Percentiles rank a stretch among this genome's conserved stretches.
Evolutionary conservation across 1,140 invertebrate genomes (phyloP).

Genomic region (Drosophila tsacasi): DNA sequence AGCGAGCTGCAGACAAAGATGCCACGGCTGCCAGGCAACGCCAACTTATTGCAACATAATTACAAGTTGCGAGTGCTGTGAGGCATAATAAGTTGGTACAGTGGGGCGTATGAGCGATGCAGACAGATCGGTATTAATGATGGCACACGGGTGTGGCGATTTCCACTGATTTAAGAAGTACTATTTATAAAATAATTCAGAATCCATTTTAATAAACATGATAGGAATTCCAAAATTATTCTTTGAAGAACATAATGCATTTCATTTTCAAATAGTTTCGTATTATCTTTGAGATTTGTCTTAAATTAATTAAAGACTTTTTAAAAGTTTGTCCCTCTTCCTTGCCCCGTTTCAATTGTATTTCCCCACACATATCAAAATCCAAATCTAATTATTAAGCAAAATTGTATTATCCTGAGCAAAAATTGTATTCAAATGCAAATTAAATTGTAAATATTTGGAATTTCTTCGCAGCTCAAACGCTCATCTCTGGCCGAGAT

Average conservation of each 20-base stretch:
- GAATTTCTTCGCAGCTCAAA: constrained; percentile 1
- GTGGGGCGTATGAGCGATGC: constrained; percentile 48
- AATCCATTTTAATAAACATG: neutral
- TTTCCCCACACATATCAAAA: neutral
- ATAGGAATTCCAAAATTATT: neutral
- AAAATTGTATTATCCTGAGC: constrained; percentile 22
- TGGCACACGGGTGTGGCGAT: neutral
- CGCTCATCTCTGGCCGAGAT: constrained; percentile 38
- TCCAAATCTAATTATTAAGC: constrained; percentile 20
- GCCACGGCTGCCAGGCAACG: constrained; percentile 18
- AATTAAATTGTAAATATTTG: constrained; percentile 53
- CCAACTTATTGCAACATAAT: constrained; percentile 77
- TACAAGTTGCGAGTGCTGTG: constrained; percentile 52
- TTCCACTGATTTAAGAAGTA: neutral
- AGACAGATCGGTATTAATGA: neutral
- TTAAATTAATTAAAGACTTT: neutral
- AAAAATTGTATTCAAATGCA: constrained; percentile 42
- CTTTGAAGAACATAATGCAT: no score
- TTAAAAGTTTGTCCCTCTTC: neutral
- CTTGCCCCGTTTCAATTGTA: neutral
- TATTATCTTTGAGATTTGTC: neutral
- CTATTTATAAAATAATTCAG: neutral
- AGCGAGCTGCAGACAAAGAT: constrained; percentile 30
- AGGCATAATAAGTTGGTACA: constrained; percentile 60
- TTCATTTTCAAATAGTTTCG: neutral